Evolutionary conservation across 2,113 vertebrate genomes (phyloP).

Genomic region (Phyllostomus discolor): DNA sequence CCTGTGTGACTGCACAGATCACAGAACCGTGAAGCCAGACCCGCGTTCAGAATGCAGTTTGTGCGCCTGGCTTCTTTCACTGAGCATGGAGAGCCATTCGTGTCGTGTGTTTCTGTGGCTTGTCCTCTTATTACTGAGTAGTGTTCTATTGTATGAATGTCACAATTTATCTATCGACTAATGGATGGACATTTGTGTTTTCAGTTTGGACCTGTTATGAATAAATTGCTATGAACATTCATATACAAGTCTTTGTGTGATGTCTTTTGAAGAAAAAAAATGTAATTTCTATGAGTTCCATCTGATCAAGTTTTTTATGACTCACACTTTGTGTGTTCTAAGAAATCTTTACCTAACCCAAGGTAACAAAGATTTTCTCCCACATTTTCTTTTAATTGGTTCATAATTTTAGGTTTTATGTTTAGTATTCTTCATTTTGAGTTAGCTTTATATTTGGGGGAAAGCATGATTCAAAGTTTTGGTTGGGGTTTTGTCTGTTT

Average conservation of each 20-base stretch:
- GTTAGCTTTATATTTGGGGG: background rate
- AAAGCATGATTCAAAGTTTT: background rate
- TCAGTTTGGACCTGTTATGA: background rate
- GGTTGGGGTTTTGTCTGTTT: background rate
- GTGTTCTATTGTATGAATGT: background rate
- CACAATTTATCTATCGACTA: background rate
- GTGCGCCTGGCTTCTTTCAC: background rate
- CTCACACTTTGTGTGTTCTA: background rate
- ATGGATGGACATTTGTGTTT: background rate
- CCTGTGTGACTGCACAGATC: background rate
- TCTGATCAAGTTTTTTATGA: background rate
- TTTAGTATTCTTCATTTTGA: background rate
- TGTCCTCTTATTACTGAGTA: background rate
- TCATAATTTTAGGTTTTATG: background rate
- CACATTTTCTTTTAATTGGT: background rate
- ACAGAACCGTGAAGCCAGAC: background rate
- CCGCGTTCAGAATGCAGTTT: background rate
- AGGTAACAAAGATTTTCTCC: background rate
- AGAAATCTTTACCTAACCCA: background rate
- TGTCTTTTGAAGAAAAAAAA: background rate
- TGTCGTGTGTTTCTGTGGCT: background rate
- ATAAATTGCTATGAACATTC: background rate
- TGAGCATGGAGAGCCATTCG: background rate
- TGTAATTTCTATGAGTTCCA: background rate
- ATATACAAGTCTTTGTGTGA: background rate